A percentile compares a stretch with the other conserved stretches of the same genome.
Conservation (phyloP, 2,113 vertebrate genomes). For the Mesocricetus auratus region DNA sequence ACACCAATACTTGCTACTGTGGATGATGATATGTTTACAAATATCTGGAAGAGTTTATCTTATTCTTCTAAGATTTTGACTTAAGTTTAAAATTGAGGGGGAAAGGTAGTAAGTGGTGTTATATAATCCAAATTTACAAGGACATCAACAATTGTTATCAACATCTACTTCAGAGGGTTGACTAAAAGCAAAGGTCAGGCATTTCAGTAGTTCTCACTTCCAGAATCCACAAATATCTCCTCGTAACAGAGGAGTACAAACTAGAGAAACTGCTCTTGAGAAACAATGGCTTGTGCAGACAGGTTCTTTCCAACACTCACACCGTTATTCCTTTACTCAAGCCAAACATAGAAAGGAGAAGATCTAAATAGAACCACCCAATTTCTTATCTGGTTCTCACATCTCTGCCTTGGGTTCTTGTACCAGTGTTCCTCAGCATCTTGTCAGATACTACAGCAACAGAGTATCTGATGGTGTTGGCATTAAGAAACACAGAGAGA, state of each 20-base stretch:
- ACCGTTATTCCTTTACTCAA: neutral
- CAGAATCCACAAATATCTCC: fast-evolving
- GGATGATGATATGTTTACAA: too few relatives aligned
- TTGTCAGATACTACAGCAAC: neutral
- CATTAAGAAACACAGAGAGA: neutral
- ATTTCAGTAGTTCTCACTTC: too few relatives aligned
- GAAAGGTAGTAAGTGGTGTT: neutral
- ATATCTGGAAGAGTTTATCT: neutral
- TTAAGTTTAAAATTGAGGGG: neutral
- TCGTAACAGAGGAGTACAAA: neutral
- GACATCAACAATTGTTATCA: too few relatives aligned
- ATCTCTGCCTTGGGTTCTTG: neutral
- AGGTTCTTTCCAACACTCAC: neutral
- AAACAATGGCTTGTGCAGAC: neutral
- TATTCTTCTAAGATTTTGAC: neutral
- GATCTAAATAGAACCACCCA: neutral
- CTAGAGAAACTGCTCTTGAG: neutral
- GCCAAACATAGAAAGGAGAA: neutral
- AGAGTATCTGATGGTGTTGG: neutral
- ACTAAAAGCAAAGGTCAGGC: too few relatives aligned
- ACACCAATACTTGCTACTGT: too few relatives aligned
- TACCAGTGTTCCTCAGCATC: neutral
- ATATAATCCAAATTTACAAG: neutral
- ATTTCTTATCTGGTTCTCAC: neutral
- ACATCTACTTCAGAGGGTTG: neutral